Evolutionary conservation across 2,888 invertebrate species (phyloP), one percentile per base, ranked within the genome.

Genomic region (Heliconius erato): DNA sequence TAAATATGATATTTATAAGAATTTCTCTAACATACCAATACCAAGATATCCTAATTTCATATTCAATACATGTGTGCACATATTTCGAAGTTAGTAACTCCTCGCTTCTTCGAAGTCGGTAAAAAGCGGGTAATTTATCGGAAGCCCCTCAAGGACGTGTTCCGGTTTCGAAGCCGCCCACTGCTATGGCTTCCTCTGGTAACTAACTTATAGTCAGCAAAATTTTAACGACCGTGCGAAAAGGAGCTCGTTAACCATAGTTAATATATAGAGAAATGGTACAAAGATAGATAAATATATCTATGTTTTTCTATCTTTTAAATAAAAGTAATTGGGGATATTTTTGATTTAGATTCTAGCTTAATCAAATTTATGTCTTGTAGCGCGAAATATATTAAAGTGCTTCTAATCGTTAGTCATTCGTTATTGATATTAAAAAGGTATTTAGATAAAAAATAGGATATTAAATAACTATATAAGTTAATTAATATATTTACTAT

Each of bases 91-190:
- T 69, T 68, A 68, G 49, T 59, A 79, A 59, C 76, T 54, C 76
- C 68, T 35, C 67, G 49, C 28, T 78, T 81, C 76, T 74, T 16
- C 23, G 67, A 80, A 74, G 79, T 81, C 79, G 76, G 82, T 82
- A 82, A 82, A 81, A 79, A 93, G 89, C 92, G 92, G 93, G 93
- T 94, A 93, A 93, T 92, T 92, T 90, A 90, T 92, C 91, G 91
- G 95, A 95, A 95, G 91, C 94, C 93, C 87, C 88, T 88, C 90
- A 91, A 93, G 91, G 85, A 90, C 87, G 85, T 92, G 95, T 95
- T 95, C 95, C 95, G 95, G 95, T 94, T 95, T 91, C 90, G 86
- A 91, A 90, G 88, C 88, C 89, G 88, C 87, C 88, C 88, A 88
- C 84, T 88, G 88, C 84, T 93, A 92, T 86, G 95, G 95, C 92